Evolutionary conservation across 2,113 vertebrate genomes (phyloP), one percentile per base, ranked within the genome.

Genomic region (Melanocharis versteri): DNA sequence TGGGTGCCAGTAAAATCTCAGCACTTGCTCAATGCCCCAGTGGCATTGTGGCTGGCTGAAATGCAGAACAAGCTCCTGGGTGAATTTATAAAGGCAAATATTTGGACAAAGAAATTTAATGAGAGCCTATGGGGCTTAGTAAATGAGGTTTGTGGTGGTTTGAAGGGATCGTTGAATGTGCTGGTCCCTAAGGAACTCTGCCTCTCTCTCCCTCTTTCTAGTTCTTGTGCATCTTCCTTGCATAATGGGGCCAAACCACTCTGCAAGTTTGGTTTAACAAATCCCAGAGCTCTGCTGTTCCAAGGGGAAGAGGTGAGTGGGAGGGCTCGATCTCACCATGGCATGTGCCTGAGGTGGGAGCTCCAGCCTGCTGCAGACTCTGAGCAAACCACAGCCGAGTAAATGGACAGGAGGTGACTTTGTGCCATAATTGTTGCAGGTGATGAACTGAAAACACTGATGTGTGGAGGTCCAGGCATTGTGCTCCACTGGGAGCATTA

Each of bases 11-110:
- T 58, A 60, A 58, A 68, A 71, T 40, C 61, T 79, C 79, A 71
- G 75, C 9, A 7, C n/a, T 75, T 57, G 65, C 47, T 94, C 31
- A 30, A 1, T 76, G 89, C 71, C 76, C 71, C 37, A 3, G 13
- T 47, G n/a, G 40, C 60, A 18, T 70, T 61, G 51, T 75, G 85
- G 33, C 44, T 82, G 70, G 33, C 56, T 83, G 64, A 85, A 77
- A 75, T 19, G 57, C 56, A 88, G 75, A 79, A 66, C 0, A 5
- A 33, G 24, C 33, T 80, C 50, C 53, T 86, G 83, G 45, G 35
- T 80, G 50, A 85, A 80, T 92, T 85, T 72, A 69, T 88, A 86
- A 93, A 90, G 42, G 70, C 86, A 94, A 92, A 82, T 92, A 75
- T 73, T 84, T 87, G 83, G 90, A 64, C 33, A 66, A 84, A 90